phyloP scores from a whole-genome alignment of 64 coral and sea anemone genomes.

The Montipora foliosa region DNA sequence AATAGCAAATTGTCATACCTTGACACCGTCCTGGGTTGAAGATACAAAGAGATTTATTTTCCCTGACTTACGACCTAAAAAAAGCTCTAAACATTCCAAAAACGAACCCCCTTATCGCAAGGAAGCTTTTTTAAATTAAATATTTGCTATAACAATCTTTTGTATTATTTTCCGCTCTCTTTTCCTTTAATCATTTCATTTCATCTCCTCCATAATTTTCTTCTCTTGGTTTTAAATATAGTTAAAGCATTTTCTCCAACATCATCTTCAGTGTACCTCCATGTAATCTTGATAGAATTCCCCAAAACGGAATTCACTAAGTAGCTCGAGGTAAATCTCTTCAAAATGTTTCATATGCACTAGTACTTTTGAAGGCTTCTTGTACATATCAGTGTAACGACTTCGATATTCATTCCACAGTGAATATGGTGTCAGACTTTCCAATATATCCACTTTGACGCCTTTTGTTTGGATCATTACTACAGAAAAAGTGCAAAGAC shows the following conservation, averaged over 20 bases:
- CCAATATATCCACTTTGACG: too few species aligned
- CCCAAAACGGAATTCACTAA: conserved; percentile 18
- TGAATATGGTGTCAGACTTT: too few species aligned
- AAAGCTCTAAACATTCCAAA: too few species aligned
- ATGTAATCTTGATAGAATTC: conserved; percentile 64
- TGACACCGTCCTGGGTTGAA: too few species aligned
- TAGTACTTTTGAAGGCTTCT: conserved; percentile 59
- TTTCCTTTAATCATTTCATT: background rate
- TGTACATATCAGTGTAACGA: conserved; percentile 26
- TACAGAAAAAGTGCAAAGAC: conserved; percentile 1
- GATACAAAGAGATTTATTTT: too few species aligned
- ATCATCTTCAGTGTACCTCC: conserved; percentile 18
- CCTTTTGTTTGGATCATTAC: too few species aligned
- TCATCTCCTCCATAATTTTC: background rate
- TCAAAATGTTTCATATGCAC: conserved; percentile 48
- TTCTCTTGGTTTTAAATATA: background rate
- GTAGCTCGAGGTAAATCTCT: conserved; percentile 67
- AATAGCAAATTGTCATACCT: too few species aligned
- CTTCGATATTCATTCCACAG: too few species aligned
- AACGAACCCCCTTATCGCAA: too few species aligned
- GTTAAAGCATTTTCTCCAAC: too few species aligned
- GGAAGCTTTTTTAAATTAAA: too few species aligned
- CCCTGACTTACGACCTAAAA: too few species aligned
- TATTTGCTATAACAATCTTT: background rate
- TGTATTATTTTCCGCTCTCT: background rate